Percentiles rank a stretch among this genome's conserved stretches.
phyloP scores from a whole-genome alignment of 2,113 vertebrate genomes.

The Desmodus rotundus region DNA sequence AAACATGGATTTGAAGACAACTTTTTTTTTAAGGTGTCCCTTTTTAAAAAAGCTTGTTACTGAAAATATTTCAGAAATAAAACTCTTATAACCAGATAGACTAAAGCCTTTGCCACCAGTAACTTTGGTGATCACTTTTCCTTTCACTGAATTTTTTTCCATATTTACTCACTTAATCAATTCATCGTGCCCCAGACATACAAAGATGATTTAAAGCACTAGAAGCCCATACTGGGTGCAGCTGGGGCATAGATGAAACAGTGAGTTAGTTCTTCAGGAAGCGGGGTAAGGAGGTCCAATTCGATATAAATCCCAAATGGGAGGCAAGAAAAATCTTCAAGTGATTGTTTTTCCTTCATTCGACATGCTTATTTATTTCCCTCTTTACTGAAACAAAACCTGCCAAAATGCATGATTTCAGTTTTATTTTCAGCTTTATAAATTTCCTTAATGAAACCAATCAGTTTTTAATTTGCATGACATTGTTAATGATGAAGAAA shows the following conservation, averaged over 20 bases:
- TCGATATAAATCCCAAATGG: background rate
- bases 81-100: background rate
- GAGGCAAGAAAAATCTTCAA: background rate
- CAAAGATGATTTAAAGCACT: background rate
- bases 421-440: background rate
- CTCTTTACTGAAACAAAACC: background rate
- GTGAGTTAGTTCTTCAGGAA: background rate
- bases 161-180: background rate
- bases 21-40: background rate
- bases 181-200: background rate
- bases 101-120: background rate
- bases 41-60: background rate
- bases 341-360: background rate
- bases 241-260: background rate
- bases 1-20: background rate
- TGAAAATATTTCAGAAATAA: background rate
- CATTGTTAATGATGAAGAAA: background rate
- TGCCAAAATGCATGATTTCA: background rate
- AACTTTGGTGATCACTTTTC: background rate
- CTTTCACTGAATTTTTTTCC: background rate
- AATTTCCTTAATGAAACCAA: slow-evolving; percentile 1
- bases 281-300: background rate
- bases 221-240: background rate
- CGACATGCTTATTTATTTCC: background rate
- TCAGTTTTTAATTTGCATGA: background rate